phyloP scores from a whole-genome alignment of 2,113 vertebrate species.

The Embiotoca jacksoni region DNA sequence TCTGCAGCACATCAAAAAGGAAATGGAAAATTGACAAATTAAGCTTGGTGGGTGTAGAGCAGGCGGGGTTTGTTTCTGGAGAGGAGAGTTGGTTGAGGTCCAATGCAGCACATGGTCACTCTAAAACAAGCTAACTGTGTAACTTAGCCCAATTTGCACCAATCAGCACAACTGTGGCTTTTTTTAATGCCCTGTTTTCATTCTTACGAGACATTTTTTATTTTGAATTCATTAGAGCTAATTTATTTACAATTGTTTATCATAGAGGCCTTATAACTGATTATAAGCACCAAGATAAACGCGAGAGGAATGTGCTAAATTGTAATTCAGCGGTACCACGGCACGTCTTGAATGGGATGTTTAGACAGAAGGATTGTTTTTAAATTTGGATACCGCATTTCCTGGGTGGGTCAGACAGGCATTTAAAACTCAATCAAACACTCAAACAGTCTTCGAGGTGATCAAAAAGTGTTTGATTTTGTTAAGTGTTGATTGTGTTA shows the following conservation, averaged over 20 bases:
- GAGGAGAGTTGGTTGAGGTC: slow-evolving; percentile 39
- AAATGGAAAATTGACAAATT: slow-evolving; percentile 77
- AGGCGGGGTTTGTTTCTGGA: slow-evolving; percentile 13
- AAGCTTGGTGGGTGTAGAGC: slow-evolving; percentile 35
- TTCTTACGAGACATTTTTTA: slow-evolving; percentile 18
- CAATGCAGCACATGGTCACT: slow-evolving; percentile 58
- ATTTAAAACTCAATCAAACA: slow-evolving; percentile 52
- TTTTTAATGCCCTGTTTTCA: slow-evolving; percentile 30
- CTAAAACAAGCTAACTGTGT: slow-evolving; percentile 23
- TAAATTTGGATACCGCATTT: slow-evolving; percentile 53
- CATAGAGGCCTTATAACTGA: slow-evolving; percentile 44
- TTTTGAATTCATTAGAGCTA: slow-evolving; percentile 53
- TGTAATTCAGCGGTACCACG: slow-evolving; percentile 62
- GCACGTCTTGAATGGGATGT: slow-evolving; percentile 34
- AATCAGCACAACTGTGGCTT: slow-evolving; percentile 26
- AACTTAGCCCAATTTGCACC: slow-evolving; percentile 32
- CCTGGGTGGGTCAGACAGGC: slow-evolving; percentile 41
- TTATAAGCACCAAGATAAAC: slow-evolving; percentile 43
- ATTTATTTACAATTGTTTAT: slow-evolving; percentile 53
- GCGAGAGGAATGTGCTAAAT: slow-evolving; percentile 50
- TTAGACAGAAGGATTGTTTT: slow-evolving; percentile 52
- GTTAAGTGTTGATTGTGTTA: slow-evolving; percentile 65
- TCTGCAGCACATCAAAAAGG: slow-evolving; percentile 79
- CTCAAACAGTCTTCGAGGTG: slow-evolving; percentile 29
- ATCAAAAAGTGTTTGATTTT: slow-evolving; percentile 64